These are phyloP conservation scores for Megalops atlanticus DNA, from an alignment of 2,113 vertebrate species.

Conservation along the genomic window DNA sequence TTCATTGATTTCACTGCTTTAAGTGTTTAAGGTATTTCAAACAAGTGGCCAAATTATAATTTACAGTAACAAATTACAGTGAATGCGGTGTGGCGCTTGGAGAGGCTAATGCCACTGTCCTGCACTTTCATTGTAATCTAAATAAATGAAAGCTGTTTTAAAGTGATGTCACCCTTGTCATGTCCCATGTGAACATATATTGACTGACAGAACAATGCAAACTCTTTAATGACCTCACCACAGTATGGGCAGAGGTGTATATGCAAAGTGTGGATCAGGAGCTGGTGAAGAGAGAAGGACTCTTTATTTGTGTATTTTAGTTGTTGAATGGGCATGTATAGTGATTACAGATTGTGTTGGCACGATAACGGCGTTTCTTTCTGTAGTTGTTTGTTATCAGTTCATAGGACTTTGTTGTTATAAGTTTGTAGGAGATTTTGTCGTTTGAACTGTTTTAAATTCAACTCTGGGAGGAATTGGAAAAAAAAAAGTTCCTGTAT, in stretches of 20 bases:
- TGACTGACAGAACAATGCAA: conserved; percentile 39
- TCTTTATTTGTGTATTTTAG: conserved; percentile 46
- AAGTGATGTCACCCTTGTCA: conserved; percentile 48
- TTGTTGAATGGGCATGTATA: conserved; percentile 61
- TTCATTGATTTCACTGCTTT: conserved; percentile 19
- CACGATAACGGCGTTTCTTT: conserved; percentile 77
- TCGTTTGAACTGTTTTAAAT: conserved; percentile 82
- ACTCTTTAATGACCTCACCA: neutral
- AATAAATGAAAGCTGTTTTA: neutral
- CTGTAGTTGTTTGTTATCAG: conserved; percentile 53
- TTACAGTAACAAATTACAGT: neutral
- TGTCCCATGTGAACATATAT: conserved; percentile 7
- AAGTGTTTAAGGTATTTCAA: neutral
- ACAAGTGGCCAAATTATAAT: neutral
- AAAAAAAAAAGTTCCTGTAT: conserved; percentile 53
- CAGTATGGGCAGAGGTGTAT: conserved; percentile 27
- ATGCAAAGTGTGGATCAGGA: conserved; percentile 59
- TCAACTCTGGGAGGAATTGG: conserved; percentile 83
- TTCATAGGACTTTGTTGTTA: conserved; percentile 64
- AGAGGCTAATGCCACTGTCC: neutral
- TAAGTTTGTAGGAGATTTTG: conserved; percentile 73
- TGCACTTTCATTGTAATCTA: neutral
- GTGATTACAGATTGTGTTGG: conserved; percentile 63
- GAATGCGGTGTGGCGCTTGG: neutral
- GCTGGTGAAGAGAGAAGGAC: conserved; percentile 32